Evolutionary conservation across 2,113 vertebrate species (phyloP).

Genomic region (Corydoras sp.): DNA sequence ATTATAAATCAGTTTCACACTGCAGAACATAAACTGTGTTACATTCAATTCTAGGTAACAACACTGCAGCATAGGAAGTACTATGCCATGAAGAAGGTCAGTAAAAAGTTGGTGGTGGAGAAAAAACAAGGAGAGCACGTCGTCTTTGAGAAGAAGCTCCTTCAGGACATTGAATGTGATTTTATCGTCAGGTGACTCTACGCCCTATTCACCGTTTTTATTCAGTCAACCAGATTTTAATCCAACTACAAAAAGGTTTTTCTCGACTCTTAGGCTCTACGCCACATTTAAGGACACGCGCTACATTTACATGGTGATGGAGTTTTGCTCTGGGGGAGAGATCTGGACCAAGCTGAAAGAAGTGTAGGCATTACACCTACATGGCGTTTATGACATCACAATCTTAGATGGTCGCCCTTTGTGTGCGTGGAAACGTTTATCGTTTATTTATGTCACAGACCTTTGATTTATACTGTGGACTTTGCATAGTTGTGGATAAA

Average conservation of each 20-base stretch:
- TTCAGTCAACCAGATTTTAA: background rate
- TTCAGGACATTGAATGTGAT: slow-evolving; percentile 60
- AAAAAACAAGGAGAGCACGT: slow-evolving; percentile 70
- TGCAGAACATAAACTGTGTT: background rate
- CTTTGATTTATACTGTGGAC: background rate
- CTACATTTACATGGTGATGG: slow-evolving; percentile 75
- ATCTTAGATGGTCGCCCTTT: no score
- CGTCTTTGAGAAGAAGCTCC: slow-evolving; percentile 67
- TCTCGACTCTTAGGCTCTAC: slow-evolving; percentile 59
- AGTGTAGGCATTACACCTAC: slow-evolving; percentile 53
- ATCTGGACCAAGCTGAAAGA: slow-evolving; percentile 78
- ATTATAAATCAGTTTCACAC: no score
- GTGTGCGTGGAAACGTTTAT: background rate
- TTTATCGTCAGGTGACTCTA: slow-evolving; percentile 66
- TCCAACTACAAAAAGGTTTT: no score
- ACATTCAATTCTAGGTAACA: slow-evolving; percentile 54
- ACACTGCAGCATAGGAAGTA: slow-evolving; percentile 59
- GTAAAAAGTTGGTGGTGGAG: slow-evolving; percentile 68
- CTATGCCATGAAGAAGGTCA: slow-evolving; percentile 69
- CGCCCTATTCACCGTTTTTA: background rate
- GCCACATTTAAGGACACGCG: slow-evolving; percentile 64
- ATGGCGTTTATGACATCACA: no score
- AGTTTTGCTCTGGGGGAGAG: slow-evolving; percentile 74
- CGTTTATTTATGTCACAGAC: no score
- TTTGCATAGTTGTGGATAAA: no score